phyloP scores from a whole-genome alignment of 2,113 vertebrate species.

The Chrysochloris asiatica region DNA sequence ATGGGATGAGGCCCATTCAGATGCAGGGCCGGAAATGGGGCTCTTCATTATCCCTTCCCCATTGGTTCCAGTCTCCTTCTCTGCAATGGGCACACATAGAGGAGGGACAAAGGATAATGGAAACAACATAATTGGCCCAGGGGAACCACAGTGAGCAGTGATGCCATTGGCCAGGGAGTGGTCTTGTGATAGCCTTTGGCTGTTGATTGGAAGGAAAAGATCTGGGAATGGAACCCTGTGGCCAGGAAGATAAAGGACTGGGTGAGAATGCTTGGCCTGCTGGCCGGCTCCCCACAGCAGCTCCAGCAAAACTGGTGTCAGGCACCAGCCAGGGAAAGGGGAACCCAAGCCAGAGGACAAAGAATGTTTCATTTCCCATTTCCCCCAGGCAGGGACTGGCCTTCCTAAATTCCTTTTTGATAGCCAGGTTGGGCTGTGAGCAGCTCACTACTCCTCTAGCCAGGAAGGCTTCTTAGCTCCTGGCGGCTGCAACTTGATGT shows the following conservation, averaged over 20 bases:
- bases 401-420: slow-evolving; percentile 60
- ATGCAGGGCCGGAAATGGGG: slow-evolving; percentile 57
- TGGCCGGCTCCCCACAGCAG: slow-evolving; percentile 65
- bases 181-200: slow-evolving; percentile 75
- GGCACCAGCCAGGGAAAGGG: slow-evolving; percentile 59
- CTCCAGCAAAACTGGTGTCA: slow-evolving; percentile 56
- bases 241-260: slow-evolving; percentile 70
- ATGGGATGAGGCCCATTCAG: slow-evolving; percentile 70
- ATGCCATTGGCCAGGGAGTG: slow-evolving; percentile 74
- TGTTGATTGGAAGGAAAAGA: slow-evolving; percentile 73
- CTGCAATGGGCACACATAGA: slow-evolving; percentile 36
- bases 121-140: slow-evolving; percentile 74
- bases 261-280: slow-evolving; percentile 66
- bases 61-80: slow-evolving; percentile 78
- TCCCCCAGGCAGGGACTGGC: slow-evolving; percentile 62
- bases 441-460: slow-evolving; percentile 95
- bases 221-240: slow-evolving; percentile 71
- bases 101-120: slow-evolving; percentile 68
- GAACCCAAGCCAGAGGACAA: slow-evolving; percentile 69
- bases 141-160: slow-evolving; percentile 69
- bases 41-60: slow-evolving; percentile 61
- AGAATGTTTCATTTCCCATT: slow-evolving; percentile 60
- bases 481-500: slow-evolving; percentile 93
- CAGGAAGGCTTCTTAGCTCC: slow-evolving; percentile 96
- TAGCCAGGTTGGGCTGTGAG: slow-evolving; percentile 55